phyloP scores from a whole-genome alignment of 2,797 vertebrate genomes.

The Eulemur coronatus region DNA sequence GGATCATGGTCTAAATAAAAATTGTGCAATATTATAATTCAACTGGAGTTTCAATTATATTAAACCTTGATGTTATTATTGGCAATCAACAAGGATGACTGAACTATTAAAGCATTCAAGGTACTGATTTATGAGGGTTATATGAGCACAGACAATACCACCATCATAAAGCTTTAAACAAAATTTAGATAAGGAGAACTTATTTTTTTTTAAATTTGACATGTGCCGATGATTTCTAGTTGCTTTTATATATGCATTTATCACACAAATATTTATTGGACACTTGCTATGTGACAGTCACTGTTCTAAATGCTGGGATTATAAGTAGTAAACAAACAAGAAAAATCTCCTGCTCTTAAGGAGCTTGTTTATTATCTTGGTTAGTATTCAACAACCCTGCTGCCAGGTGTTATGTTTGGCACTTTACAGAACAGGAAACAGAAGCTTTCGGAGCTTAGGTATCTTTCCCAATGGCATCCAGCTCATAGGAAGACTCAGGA shows the following conservation, averaged over 20 bases:
- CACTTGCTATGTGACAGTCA: background rate
- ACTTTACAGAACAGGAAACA: background rate
- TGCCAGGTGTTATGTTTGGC: background rate
- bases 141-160: background rate
- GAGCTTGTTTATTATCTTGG: background rate
- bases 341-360: background rate
- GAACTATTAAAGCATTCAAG: background rate
- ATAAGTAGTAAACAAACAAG: background rate
- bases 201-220: background rate
- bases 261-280: background rate
- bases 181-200: background rate
- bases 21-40: background rate
- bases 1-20: background rate
- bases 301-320: background rate
- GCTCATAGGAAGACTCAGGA: background rate
- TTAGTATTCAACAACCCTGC: background rate
- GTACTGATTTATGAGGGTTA: background rate
- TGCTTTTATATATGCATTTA: background rate
- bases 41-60: background rate
- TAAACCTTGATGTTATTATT: background rate
- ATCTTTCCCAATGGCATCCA: background rate
- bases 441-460: background rate
- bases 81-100: background rate
- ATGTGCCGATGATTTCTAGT: background rate
- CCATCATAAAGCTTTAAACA: background rate